These are phyloP conservation scores for Miichthys miiuy DNA, from an alignment of 2,797 vertebrate species.

Conservation along the genomic window DNA sequence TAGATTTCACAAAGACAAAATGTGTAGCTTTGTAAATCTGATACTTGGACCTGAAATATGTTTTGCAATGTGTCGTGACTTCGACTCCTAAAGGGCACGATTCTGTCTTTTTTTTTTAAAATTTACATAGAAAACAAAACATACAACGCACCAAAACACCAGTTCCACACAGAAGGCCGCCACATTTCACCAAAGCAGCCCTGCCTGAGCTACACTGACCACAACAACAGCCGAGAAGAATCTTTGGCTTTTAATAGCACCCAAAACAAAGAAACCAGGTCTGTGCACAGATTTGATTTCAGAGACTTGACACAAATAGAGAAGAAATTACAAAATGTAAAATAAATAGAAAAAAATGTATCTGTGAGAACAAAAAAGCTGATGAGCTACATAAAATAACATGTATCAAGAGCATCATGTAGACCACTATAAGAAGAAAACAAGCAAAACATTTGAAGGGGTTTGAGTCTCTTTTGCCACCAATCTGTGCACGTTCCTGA, in stretches of 20 bases:
- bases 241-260: neutral
- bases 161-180: neutral
- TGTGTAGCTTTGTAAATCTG: neutral
- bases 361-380: neutral
- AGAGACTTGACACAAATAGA: neutral
- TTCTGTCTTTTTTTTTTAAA: too few relatives aligned
- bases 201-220: neutral
- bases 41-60: neutral
- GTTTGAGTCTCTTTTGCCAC: neutral
- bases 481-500: conserved; percentile 47
- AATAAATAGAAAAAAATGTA: neutral
- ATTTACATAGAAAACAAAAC: neutral
- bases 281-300: conserved; percentile 33
- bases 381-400: too few relatives aligned
- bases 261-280: conserved; percentile 30
- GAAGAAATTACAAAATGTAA: neutral
- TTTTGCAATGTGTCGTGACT: neutral
- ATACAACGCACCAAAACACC: conserved; percentile 25
- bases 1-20: neutral
- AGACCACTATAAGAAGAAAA: neutral
- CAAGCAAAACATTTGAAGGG: too few relatives aligned
- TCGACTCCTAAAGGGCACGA: too few relatives aligned
- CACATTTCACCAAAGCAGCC: conserved; percentile 27
- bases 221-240: neutral
- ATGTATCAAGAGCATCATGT: too few relatives aligned